phyloP scores from a whole-genome alignment of 2,797 vertebrate genomes.

The Acomys russatus region DNA sequence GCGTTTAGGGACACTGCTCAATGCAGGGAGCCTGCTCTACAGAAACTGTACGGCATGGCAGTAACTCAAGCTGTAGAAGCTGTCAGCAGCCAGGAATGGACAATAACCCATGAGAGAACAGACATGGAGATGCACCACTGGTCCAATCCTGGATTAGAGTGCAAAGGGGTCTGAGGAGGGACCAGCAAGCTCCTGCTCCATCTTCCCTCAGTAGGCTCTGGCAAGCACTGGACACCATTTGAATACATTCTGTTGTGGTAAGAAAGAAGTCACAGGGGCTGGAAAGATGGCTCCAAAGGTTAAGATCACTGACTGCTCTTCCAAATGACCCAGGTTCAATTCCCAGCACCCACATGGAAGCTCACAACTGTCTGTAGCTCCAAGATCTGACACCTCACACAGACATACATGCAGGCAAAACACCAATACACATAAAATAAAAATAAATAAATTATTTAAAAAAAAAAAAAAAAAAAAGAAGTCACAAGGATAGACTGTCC shows the following conservation, averaged over 20 bases:
- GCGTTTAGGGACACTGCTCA: neutral
- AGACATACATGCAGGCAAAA: too few species aligned
- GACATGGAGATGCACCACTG: neutral
- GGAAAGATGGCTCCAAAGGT: too few species aligned
- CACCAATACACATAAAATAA: too few species aligned
- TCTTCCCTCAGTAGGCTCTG: neutral
- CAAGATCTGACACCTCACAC: too few species aligned
- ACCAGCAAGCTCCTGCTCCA: neutral
- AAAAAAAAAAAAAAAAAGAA: neutral
- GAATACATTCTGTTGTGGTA: neutral
- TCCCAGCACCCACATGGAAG: too few species aligned
- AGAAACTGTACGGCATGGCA: neutral
- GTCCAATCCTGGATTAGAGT: neutral
- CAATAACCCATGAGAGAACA: neutral
- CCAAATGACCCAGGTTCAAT: too few species aligned
- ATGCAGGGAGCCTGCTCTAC: neutral
- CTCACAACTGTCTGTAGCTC: too few species aligned
- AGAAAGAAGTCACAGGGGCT: neutral
- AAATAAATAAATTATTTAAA: too few species aligned
- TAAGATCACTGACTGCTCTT: too few species aligned
- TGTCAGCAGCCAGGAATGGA: neutral
- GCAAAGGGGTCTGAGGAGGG: rapidly evolving
- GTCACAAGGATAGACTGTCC: neutral
- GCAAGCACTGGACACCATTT: neutral
- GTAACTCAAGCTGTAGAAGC: neutral